Evolutionary conservation across 2,888 invertebrate species (phyloP), one percentile per base, ranked within the genome.

Genomic region (Macaria liturata): DNA sequence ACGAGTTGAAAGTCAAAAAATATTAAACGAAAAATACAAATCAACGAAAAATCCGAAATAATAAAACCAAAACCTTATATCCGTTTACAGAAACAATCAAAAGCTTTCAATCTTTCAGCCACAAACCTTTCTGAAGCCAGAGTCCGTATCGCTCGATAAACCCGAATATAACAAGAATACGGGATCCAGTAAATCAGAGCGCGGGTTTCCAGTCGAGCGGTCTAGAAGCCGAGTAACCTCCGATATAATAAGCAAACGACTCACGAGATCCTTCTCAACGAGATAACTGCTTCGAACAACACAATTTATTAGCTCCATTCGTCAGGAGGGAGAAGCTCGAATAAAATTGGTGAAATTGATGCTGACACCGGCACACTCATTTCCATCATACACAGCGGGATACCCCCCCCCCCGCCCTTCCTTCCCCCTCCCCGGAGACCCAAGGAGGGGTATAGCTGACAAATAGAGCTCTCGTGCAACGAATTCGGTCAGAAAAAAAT

Each of bases 391-490:
- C 64, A 64, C 72, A 74, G 70, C 70, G 74, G 74, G 73, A 70
- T 71, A 72, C 73, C 66, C 72, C 69, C 66, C 56, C 69, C 65
- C 54, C 37, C 58, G 62, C 58, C 64, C 69, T 62, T 63, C 62
- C 59, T 8, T 7, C 20, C 8, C n/a, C 43, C 39, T n/a, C 34
- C 31, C 32, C 9, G 0, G 4, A 9, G 30, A 6, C 46, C 40
- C 40, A 6, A 40, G 55, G 37, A 59, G 78, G 81, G 76, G 72
- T 78, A 72, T 77, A 80, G 81, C 83, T 88, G 88, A 88, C 85
- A 88, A 87, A 89, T 88, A 87, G 84, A 82, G 81, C 80, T 79
- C 82, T 82, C 86, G 84, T 81, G 81, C 83, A 83, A 71, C 80
- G 83, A 85, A 86, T 86, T 85, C 80, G 81, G 80, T 77, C 69